Conservation (phyloP, 64 coral and sea anemone species). For the Cladopsammia gracilis region DNA sequence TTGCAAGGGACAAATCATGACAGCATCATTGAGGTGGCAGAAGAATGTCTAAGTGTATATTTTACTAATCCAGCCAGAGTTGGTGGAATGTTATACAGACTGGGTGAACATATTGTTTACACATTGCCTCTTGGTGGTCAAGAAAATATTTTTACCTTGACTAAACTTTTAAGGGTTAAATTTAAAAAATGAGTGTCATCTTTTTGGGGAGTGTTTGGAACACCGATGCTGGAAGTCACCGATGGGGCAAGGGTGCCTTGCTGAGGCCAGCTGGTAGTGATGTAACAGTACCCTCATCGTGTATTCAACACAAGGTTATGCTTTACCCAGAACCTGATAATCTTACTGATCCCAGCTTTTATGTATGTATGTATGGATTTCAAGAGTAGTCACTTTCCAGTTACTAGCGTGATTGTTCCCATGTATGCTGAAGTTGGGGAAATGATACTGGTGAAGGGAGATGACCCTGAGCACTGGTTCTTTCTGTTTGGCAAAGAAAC, state of each 20-base stretch:
- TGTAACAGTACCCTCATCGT: background rate
- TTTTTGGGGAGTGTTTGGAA: slow-evolving; percentile 37
- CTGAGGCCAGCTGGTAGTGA: background rate
- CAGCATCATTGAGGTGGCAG: slow-evolving; percentile 6
- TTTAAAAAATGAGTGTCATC: background rate
- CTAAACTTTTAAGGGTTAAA: background rate
- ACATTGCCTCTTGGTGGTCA: background rate
- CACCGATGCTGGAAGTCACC: background rate
- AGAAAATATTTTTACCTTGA: background rate
- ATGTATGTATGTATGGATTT: slow-evolving; percentile 9
- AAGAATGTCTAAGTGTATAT: slow-evolving; percentile 25
- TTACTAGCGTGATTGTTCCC: slow-evolving; percentile 38
- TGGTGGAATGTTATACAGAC: slow-evolving; percentile 10
- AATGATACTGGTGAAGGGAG: slow-evolving; percentile 58
- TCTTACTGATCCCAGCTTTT: slow-evolving; percentile 31
- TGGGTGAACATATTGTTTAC: slow-evolving; percentile 8
- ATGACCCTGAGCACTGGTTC: slow-evolving; percentile 58
- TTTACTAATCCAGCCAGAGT: background rate
- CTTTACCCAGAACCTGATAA: slow-evolving; percentile 29
- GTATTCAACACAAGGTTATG: slow-evolving; percentile 19
- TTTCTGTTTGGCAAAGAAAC: background rate
- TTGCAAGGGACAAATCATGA: background rate
- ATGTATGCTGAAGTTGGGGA: slow-evolving; percentile 53
- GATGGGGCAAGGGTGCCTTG: slow-evolving; percentile 22
- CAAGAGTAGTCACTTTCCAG: background rate